phyloP scores from a whole-genome alignment of 2,797 vertebrate species.

The Lates japonicus region DNA sequence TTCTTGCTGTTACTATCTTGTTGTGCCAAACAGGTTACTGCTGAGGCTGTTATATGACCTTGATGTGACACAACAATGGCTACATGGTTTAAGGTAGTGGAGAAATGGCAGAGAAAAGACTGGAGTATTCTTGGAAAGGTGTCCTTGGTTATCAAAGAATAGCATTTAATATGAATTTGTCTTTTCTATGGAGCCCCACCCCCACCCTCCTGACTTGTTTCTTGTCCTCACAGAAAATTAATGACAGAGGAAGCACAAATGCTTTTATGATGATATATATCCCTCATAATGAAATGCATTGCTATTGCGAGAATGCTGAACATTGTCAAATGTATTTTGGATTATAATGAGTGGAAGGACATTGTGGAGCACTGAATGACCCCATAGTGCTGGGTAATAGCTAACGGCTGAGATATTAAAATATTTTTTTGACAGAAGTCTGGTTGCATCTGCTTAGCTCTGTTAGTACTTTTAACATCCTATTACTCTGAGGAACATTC shows the following conservation, averaged over 20 bases:
- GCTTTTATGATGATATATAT: slow-evolving; percentile 64
- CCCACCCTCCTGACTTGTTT: slow-evolving; percentile 52
- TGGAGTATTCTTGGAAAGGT: slow-evolving; percentile 78
- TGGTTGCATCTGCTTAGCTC: slow-evolving; percentile 51
- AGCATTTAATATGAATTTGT: slow-evolving; percentile 81
- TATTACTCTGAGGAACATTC: slow-evolving; percentile 55
- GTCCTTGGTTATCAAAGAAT: slow-evolving; percentile 86
- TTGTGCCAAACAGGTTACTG: slow-evolving; percentile 79
- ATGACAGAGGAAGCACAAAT: slow-evolving; percentile 74
- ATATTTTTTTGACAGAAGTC: slow-evolving; percentile 53
- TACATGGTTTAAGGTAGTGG: slow-evolving; percentile 22
- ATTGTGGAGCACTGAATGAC: slow-evolving; percentile 59
- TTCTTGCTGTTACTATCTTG: slow-evolving; percentile 72
- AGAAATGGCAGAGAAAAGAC: slow-evolving; percentile 76
- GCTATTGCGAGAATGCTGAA: slow-evolving; percentile 45
- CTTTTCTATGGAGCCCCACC: slow-evolving; percentile 63
- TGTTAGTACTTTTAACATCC: slow-evolving; percentile 56
- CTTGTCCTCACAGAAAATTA: slow-evolving; percentile 66
- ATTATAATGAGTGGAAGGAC: slow-evolving; percentile 71
- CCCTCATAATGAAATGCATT: slow-evolving; percentile 63
- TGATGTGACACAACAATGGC: slow-evolving; percentile 82
- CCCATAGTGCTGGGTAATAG: slow-evolving; percentile 39
- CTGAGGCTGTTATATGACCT: slow-evolving; percentile 81
- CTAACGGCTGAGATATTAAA: slow-evolving; percentile 56
- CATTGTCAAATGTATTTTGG: slow-evolving; percentile 51